These are phyloP conservation scores for Homarus americanus DNA, from an alignment of 1,140 invertebrate genomes.

Conservation along the genomic window DNA sequence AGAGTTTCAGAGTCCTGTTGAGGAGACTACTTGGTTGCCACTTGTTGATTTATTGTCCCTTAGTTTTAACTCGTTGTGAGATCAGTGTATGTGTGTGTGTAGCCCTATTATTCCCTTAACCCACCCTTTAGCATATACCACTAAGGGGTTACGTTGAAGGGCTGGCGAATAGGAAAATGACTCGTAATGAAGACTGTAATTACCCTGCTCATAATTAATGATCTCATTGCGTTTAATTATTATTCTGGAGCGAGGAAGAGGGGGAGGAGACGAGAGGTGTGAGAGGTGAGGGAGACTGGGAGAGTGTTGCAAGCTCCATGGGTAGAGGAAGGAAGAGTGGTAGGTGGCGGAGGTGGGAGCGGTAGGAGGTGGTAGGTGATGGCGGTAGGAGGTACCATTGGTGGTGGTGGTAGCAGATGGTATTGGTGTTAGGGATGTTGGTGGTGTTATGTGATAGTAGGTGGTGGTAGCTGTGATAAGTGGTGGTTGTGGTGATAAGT, in stretches of 20 bases:
- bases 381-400: not conserved
- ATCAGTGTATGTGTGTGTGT: conserved; percentile 1
- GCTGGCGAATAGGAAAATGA: conserved; percentile 58
- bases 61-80: conserved; percentile 54
- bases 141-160: conserved; percentile 22
- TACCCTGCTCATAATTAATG: conserved; percentile 55
- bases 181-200: conserved; percentile 66
- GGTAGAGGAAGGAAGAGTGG: not conserved
- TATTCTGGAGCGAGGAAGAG: conserved; percentile 56
- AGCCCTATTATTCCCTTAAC: conserved; percentile 23
- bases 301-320: not conserved
- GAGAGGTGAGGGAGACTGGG: not conserved
- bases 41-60: conserved; percentile 44
- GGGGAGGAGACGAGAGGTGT: not conserved
- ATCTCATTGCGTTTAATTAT: conserved; percentile 68
- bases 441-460: not conserved
- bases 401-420: not conserved
- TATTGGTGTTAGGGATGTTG: not conserved
- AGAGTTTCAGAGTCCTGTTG: not conserved
- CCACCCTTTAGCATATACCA: not conserved
- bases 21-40: conserved; percentile 3
- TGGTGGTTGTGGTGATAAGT: not conserved
- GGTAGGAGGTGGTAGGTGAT: not conserved
- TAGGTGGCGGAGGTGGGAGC: not conserved
- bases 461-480: too few relatives aligned